Percentiles rank a stretch among this genome's conserved stretches.
These are phyloP conservation scores for Doryteuthis pealeii DNA, from an alignment of 1,140 invertebrate species.

Conservation along the genomic window DNA sequence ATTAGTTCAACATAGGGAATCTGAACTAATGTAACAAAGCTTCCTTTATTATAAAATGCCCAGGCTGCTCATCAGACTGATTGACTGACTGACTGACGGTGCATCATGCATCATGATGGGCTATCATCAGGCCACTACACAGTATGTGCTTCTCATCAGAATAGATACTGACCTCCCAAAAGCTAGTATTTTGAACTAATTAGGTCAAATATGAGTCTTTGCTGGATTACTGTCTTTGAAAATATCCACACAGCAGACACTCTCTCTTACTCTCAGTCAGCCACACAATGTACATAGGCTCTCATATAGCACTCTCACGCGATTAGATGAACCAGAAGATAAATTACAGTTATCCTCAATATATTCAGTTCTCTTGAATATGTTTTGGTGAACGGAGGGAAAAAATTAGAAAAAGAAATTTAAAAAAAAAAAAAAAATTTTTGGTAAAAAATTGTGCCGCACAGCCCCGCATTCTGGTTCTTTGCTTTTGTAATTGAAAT, in stretches of 20 bases:
- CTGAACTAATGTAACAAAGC: slow-evolving; percentile 11
- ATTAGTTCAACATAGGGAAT: slow-evolving; percentile 5
- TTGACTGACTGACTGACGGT: slow-evolving; percentile 8
- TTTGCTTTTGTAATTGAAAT: slow-evolving; percentile 9
- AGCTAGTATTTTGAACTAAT: slow-evolving; percentile 6
- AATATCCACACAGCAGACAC: slow-evolving; percentile 5
- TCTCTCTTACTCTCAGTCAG: neutral
- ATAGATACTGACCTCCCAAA: slow-evolving; percentile 7
- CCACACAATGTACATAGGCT: slow-evolving; percentile 8
- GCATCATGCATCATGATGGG: neutral
- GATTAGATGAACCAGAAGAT: slow-evolving; percentile 7
- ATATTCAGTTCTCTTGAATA: slow-evolving; percentile 14
- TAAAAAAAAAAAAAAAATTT: neutral
- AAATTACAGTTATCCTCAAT: slow-evolving; percentile 11
- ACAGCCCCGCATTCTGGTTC: slow-evolving; percentile 13
- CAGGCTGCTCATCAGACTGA: too few relatives aligned
- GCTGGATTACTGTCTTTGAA: slow-evolving; percentile 10
- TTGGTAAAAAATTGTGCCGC: slow-evolving; percentile 5
- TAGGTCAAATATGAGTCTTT: slow-evolving; percentile 10
- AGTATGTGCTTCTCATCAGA: neutral
- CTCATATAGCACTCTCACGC: slow-evolving; percentile 7
- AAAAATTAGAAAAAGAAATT: neutral
- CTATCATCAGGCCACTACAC: slow-evolving; percentile 6
- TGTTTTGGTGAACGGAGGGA: slow-evolving; percentile 10
- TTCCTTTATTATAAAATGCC: slow-evolving; percentile 5